Evolutionary conservation across 2,888 invertebrate genomes (phyloP).

Genomic region (Pilophorus perplexus): DNA sequence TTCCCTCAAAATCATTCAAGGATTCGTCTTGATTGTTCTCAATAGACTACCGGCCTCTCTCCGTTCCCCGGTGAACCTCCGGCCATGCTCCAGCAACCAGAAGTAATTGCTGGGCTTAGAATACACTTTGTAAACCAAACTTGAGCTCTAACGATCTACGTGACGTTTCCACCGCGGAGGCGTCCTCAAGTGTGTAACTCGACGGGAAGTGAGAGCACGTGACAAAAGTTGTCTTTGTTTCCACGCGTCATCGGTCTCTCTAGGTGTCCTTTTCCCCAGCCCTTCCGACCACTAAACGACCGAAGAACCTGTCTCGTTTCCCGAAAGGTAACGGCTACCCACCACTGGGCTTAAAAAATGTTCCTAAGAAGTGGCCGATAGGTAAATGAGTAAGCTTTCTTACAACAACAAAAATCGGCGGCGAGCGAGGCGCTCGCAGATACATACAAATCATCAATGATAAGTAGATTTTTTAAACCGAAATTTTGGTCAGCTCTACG

Average conservation of each 20-base stretch:
- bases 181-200: neutral
- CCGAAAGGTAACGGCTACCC: neutral
- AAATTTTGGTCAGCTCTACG: no score
- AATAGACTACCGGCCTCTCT: neutral
- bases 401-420: no score
- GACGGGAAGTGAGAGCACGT: slow-evolving; percentile 21
- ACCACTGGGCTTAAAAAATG: neutral
- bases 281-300: slow-evolving; percentile 7
- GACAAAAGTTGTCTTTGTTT: slow-evolving; percentile 31
- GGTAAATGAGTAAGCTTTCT: no score
- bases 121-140: slow-evolving; percentile 16
- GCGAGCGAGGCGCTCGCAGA: no score
- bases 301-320: slow-evolving; percentile 7
- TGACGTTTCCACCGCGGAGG: slow-evolving; percentile 13
- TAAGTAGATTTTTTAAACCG: no score
- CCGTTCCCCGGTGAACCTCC: neutral
- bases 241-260: slow-evolving; percentile 23
- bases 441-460: no score
- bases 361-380: neutral
- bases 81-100: slow-evolving; percentile 5
- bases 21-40: neutral
- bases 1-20: neutral
- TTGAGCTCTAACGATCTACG: slow-evolving; percentile 26
- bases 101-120: slow-evolving; percentile 22
- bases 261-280: neutral